phyloP scores from a whole-genome alignment of 2,113 vertebrate species.

The Onychostruthus taczanowskii region DNA sequence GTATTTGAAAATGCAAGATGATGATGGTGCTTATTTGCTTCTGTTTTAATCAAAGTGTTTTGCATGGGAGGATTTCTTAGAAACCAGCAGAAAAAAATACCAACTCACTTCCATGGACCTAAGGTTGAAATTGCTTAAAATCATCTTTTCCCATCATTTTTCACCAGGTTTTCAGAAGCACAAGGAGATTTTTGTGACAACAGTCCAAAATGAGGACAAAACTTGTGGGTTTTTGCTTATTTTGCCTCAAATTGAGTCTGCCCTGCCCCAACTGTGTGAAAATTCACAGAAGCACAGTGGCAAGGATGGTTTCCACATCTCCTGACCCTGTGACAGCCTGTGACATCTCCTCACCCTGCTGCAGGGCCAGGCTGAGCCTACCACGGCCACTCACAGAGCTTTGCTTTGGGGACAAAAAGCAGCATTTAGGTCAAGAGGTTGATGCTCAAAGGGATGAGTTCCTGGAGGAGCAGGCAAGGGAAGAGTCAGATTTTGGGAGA shows the following conservation, averaged over 20 bases:
- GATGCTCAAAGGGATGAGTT: neutral
- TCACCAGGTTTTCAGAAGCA: neutral
- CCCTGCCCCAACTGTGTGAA: too few relatives aligned
- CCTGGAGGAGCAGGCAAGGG: neutral
- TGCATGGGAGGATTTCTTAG: neutral
- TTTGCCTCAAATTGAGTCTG: neutral
- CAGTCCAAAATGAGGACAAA: neutral
- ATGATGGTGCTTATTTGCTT: neutral
- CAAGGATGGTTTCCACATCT: neutral
- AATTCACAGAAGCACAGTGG: rapidly evolving
- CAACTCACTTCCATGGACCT: neutral
- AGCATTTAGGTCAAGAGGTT: neutral
- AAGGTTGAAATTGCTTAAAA: neutral
- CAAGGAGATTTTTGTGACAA: neutral
- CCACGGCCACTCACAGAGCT: neutral
- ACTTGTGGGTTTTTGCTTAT: neutral
- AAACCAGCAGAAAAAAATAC: neutral
- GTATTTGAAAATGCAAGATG: neutral
- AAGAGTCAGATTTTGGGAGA: neutral
- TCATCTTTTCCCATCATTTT: neutral
- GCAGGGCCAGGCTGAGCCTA: neutral
- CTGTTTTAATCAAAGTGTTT: neutral
- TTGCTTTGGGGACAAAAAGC: neutral
- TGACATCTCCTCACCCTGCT: neutral
- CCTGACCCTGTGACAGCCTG: rapidly evolving